phyloP scores from a whole-genome alignment of 2,797 vertebrate species.

The Iguana delicatissima region DNA sequence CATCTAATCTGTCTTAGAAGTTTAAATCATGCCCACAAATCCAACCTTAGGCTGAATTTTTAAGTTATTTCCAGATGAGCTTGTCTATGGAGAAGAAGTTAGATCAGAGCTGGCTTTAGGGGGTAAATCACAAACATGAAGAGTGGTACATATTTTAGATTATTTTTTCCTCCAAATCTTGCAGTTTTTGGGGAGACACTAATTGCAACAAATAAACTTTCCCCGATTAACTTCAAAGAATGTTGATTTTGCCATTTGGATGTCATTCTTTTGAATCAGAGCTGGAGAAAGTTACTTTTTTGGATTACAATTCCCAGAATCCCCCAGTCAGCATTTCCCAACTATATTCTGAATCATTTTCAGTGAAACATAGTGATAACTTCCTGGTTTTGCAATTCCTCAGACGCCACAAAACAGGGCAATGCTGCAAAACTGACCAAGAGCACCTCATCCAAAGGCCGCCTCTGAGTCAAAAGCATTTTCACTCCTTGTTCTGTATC shows the following conservation, averaged over 20 bases:
- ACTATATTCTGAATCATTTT: not conserved
- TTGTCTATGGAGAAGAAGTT: not conserved
- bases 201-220: not conserved
- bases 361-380: not conserved
- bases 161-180: too few species aligned
- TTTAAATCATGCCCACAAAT: not conserved
- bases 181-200: not conserved
- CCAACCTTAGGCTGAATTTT: not conserved
- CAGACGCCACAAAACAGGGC: not conserved
- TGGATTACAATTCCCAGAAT: too few species aligned
- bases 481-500: not conserved
- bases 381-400: not conserved
- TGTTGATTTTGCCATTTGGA: not conserved
- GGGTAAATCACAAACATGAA: not conserved
- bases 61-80: not conserved
- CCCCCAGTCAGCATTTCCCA: too few species aligned
- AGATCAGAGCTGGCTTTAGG: not conserved
- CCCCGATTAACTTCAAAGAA: not conserved
- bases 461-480: not conserved
- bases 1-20: conserved; percentile 9
- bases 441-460: not conserved
- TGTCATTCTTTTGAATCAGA: too few species aligned
- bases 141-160: not conserved
- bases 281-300: too few species aligned
- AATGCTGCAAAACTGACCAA: not conserved